These are phyloP conservation scores for Chanos chanos DNA, from an alignment of 2,797 vertebrate genomes.

Conservation along the genomic window DNA sequence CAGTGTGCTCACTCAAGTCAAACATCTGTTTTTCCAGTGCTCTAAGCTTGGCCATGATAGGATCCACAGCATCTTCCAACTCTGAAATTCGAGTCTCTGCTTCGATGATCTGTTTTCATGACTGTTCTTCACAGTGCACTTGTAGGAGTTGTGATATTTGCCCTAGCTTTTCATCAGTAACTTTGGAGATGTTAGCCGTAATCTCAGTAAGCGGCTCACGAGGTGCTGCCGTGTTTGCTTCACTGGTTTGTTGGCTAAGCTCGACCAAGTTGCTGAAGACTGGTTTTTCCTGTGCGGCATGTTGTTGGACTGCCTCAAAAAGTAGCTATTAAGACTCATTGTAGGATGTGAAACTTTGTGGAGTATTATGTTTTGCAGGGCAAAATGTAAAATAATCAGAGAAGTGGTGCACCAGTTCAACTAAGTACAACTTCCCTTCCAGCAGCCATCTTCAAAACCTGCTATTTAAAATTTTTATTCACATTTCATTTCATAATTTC, in stretches of 20 bases:
- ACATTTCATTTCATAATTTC: too few relatives aligned
- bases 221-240: background rate
- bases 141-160: background rate
- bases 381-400: too few relatives aligned
- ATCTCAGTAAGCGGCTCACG: background rate
- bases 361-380: too few relatives aligned
- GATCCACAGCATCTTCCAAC: background rate
- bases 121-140: background rate
- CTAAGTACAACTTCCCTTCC: too few relatives aligned
- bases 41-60: background rate
- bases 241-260: background rate
- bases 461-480: too few relatives aligned
- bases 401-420: too few relatives aligned
- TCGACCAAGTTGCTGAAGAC: background rate
- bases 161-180: slow-evolving; percentile 4
- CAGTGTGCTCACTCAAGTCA: background rate
- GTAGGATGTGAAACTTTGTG: too few relatives aligned
- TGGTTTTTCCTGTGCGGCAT: background rate
- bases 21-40: background rate
- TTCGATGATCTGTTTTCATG: background rate
- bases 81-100: background rate
- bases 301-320: background rate
- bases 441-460: too few relatives aligned
- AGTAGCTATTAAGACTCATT: background rate
- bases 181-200: background rate